Evolutionary conservation across 2,888 invertebrate genomes (phyloP), one percentile per base, ranked within the genome.

Genomic region (Apodemia hepburni): DNA sequence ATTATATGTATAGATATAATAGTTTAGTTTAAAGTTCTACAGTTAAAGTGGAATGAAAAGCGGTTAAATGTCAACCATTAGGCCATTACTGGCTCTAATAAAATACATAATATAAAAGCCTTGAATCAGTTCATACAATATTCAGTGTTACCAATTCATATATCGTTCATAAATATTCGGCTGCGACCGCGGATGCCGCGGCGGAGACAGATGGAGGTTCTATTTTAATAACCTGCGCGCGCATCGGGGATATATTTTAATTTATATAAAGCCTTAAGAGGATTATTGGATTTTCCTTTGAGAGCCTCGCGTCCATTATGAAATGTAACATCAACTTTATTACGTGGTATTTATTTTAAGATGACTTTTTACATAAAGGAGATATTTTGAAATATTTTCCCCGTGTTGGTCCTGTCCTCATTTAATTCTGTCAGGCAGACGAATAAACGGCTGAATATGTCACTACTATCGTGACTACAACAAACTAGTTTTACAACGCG

Each of bases 201-300:
- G 15, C 27, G 57, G 57, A 57, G 57, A 57, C 57, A 29, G 57
- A 57, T 57, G 29, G 29, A 57, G 57, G 57, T 57, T 29, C 29
- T 57, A 57, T 57, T 57, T 57, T 57, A 57, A 57, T 57, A 57
- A n/a, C 27, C 29, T 57, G 57, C 57, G 57, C 57, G 57, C 57
- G 29, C 57, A 57, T n/a, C 12, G 29, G 29, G 15, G 27, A 27
- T 29, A 57, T 57, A 27, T 57, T 57, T 57, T 29, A 57, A 57
- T 57, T 57, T 57, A 57, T 57, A 57, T 57, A 57, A 62, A 38
- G 61, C 59, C 42, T 42, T 63, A 64, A 64, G 67, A 62, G 65
- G 67, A 63, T 65, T 65, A 65, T 62, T 57, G 60, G 67, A 64
- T 67, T 65, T 65, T 61, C 45, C 62, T 63, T 62, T 59, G 51